Percentiles rank a stretch among this genome's conserved stretches.
phyloP scores from a whole-genome alignment of 2,113 vertebrate species.

The Herpetotheres cachinnans region DNA sequence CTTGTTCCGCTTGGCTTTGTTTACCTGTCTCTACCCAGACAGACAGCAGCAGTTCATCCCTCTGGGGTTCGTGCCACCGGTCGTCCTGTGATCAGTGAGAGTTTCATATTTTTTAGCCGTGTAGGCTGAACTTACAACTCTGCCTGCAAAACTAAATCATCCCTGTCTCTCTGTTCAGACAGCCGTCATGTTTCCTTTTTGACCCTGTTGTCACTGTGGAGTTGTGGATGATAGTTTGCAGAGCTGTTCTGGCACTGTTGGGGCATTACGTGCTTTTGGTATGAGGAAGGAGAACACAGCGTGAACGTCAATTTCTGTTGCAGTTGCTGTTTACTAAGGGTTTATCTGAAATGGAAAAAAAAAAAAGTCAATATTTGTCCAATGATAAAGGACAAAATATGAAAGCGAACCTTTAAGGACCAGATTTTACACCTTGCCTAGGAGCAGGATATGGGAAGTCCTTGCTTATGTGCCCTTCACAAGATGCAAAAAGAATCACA shows the following conservation, averaged over 20 bases:
- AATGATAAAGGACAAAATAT: neutral
- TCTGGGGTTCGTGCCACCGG: neutral
- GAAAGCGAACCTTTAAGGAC: neutral
- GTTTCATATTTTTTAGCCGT: neutral
- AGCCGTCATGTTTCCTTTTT: neutral
- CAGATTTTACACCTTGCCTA: neutral
- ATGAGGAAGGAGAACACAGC: neutral
- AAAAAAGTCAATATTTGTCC: neutral
- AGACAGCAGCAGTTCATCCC: neutral
- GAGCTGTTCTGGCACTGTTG: neutral
- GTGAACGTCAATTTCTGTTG: neutral
- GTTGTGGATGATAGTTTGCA: neutral
- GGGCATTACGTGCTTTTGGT: neutral
- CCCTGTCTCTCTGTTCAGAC: neutral
- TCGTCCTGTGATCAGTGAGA: neutral
- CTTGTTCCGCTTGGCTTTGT: neutral
- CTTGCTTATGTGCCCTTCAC: neutral
- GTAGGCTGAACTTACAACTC: neutral
- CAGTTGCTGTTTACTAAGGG: neutral
- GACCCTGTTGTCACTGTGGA: neutral
- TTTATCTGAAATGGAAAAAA: neutral
- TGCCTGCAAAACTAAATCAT: neutral
- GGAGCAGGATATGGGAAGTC: neutral
- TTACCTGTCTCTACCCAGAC: neutral
- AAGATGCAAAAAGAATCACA: neutral